Base-by-base conservation (phyloP, 2,113 vertebrate species). In the Eudorcas thomsonii region DNA sequence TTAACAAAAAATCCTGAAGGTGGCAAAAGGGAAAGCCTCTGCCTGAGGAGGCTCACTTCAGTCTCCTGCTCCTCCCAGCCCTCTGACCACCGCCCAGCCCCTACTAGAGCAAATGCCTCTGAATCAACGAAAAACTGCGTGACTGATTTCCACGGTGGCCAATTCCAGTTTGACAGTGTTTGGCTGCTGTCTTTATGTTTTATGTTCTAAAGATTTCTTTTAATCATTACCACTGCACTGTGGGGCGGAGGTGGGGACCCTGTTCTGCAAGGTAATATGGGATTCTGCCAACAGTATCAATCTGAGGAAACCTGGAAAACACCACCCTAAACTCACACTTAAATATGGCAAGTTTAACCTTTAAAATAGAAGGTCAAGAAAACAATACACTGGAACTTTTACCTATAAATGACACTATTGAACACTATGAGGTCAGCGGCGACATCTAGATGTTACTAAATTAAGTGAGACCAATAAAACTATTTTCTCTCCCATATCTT, bases 401-500 rank as follows among this genome's bases (percentile, higher is more conserved):
- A 48, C 64, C 11, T n/a, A 77, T 39, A 33, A 25, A 25, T 0
- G 19, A 43, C 64, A 50, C 28, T 30, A 23, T 0, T 3, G 30
- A 60, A 54, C 36, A 39, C 54, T 4, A 39, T 6, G 45, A 77
- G 59, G 25, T 50, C 93, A 48, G n/a, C 4, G 85, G 60, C 3
- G 26, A 36, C 74, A 16, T 39, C 33, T 80, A 16, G 9, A 43
- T 43, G 62, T 55, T 23, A 57, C 62, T 62, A 36, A 60, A 17
- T 28, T 48, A 43, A 17, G 14, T 7, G 52, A 45, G 7, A 59
- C 9, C 30, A 84, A 60, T 30, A 36, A 12, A 52, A 28, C 26
- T 9, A 12, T n/a, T 39, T 62, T 39, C 59, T n/a, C 28, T 6
- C n/a, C 52, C 19, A 0, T 4, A 4, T 6, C 52, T 11, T 2